phyloP scores from a whole-genome alignment of 1,140 invertebrate genomes.

The Trichonephila clavipes region DNA sequence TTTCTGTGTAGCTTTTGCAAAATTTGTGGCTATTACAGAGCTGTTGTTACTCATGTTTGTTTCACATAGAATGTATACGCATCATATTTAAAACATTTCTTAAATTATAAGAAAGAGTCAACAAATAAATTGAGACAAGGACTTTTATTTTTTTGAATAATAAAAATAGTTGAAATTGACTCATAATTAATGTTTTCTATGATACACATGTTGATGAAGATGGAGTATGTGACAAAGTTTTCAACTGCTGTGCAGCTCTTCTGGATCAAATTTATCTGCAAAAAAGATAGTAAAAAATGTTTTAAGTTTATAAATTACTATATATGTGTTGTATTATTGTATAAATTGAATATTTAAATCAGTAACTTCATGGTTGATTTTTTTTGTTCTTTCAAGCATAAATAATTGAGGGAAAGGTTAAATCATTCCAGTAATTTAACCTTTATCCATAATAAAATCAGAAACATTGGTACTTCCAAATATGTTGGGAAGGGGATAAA shows the following conservation, averaged over 20 bases:
- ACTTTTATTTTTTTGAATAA: neutral
- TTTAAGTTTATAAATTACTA: neutral
- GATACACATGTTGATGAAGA: constrained; percentile 7
- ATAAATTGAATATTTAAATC: neutral
- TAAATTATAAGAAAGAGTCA: constrained; percentile 34
- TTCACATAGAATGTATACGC: constrained; percentile 12
- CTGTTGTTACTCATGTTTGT: constrained; percentile 35
- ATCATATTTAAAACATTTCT: constrained; percentile 41
- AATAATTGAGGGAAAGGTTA: neutral
- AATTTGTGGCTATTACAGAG: neutral
- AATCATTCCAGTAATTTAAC: too few species aligned
- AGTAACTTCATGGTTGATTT: neutral
- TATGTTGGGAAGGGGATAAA: too few species aligned
- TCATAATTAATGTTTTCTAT: neutral
- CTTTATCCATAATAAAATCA: too few species aligned
- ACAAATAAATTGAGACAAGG: neutral
- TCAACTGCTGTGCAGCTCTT: neutral
- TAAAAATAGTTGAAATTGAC: neutral
- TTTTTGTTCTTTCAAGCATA: neutral
- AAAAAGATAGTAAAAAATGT: neutral
- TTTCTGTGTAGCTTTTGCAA: constrained; percentile 86
- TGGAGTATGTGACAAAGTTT: neutral
- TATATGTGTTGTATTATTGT: constrained; percentile 1
- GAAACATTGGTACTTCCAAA: too few species aligned
- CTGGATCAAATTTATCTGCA: constrained; percentile 24